These are phyloP conservation scores for Campylomormyrus numenius DNA, from an alignment of 2,113 vertebrate genomes.

Conservation along the genomic window DNA sequence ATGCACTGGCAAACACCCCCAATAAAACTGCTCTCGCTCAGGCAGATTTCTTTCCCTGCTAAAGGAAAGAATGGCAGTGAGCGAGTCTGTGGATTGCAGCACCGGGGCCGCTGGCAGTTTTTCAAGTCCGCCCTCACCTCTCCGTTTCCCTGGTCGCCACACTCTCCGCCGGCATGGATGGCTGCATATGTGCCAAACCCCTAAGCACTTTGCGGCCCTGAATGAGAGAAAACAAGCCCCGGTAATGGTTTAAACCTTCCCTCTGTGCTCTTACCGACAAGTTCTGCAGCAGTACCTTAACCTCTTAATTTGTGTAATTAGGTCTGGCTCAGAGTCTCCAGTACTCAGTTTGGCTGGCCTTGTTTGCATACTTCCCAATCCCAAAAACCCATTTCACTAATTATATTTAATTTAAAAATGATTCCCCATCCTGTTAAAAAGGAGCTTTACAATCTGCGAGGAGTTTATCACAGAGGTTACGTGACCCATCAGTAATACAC, in stretches of 20 bases:
- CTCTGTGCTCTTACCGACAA: background rate
- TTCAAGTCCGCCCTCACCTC: background rate
- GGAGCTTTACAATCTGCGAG: background rate
- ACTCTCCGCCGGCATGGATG: background rate
- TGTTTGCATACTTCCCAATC: background rate
- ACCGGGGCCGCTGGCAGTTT: background rate
- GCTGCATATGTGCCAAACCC: background rate
- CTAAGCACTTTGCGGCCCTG: background rate
- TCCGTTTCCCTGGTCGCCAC: background rate
- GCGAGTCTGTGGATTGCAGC: background rate
- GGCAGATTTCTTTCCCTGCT: background rate
- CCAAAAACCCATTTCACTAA: background rate
- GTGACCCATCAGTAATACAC: background rate
- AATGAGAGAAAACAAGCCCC: background rate
- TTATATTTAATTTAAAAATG: background rate
- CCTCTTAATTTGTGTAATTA: slow-evolving; percentile 2
- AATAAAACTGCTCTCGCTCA: slow-evolving; percentile 4
- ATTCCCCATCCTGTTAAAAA: background rate
- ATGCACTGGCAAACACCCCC: background rate
- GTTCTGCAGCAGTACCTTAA: background rate
- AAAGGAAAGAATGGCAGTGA: background rate
- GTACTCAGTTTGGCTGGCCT: slow-evolving; percentile 7
- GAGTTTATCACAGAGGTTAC: background rate
- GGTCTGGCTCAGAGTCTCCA: background rate
- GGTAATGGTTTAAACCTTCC: background rate